Conservation (phyloP, 2,797 vertebrate species). For the Poliocrania exsul region DNA sequence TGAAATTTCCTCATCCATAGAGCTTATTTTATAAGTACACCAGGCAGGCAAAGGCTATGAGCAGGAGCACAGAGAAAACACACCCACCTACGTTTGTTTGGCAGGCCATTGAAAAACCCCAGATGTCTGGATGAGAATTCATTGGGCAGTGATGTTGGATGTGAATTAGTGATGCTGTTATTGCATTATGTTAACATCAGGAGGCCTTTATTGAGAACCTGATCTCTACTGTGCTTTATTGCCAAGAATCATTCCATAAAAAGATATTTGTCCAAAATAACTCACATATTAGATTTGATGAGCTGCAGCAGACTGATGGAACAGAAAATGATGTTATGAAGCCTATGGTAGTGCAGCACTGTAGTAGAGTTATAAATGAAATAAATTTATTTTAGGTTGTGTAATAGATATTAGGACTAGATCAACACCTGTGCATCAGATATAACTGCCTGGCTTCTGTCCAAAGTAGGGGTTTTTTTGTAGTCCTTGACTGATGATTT, state of each 20-base stretch:
- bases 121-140: not conserved
- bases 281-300: not conserved
- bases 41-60: not conserved
- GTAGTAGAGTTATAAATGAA: not conserved
- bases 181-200: not conserved
- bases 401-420: not conserved
- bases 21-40: not conserved
- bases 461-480: not conserved
- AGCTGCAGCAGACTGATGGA: not conserved
- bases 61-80: not conserved
- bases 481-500: not conserved
- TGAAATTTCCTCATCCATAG: not conserved
- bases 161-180: not conserved
- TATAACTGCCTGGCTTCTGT: not conserved
- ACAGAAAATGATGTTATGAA: not conserved
- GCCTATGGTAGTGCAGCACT: not conserved
- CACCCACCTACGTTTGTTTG: accelerated
- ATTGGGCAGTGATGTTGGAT: not conserved
- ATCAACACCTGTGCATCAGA: not conserved
- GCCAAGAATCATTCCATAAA: not conserved
- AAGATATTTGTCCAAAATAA: not conserved
- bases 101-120: not conserved
- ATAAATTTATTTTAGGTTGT: not conserved
- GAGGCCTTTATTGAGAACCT: not conserved
- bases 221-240: not conserved